These are phyloP conservation scores for Taeniopygia guttata DNA, from an alignment of 2,797 vertebrate species.

Conservation along the genomic window DNA sequence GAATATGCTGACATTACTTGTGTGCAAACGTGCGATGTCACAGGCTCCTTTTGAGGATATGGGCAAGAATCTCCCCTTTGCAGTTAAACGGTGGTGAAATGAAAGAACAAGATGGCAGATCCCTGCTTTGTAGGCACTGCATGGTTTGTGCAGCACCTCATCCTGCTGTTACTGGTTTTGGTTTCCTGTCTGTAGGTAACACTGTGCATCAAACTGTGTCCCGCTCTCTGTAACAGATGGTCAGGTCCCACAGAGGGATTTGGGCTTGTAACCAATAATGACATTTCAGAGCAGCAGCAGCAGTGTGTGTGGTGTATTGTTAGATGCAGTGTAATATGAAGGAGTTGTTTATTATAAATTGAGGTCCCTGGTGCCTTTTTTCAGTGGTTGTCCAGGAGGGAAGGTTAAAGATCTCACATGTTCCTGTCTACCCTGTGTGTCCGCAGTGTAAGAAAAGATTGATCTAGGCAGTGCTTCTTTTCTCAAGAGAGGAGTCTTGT, in stretches of 20 bases:
- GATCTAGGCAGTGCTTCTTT: neutral
- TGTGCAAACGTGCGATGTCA: neutral
- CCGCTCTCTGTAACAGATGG: neutral
- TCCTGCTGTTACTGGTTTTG: neutral
- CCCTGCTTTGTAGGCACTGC: neutral
- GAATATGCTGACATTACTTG: neutral
- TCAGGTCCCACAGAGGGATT: conserved; percentile 8
- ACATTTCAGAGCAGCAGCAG: neutral
- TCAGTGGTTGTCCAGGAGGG: neutral
- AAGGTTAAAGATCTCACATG: conserved; percentile 20
- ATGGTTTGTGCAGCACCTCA: neutral
- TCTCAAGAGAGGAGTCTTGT: neutral
- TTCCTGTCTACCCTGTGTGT: neutral
- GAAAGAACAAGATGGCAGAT: neutral
- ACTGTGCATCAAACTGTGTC: neutral
- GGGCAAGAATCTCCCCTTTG: neutral
- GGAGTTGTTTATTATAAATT: conserved; percentile 1
- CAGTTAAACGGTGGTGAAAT: neutral
- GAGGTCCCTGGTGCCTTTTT: neutral
- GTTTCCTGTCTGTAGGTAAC: neutral
- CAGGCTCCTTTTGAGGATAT: neutral
- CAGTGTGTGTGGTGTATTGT: neutral
- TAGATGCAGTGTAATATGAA: neutral
- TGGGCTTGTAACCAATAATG: conserved; percentile 26
- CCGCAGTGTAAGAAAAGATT: neutral